Base-by-base conservation (phyloP, 2,888 invertebrate genomes). In the Leptarthrus brevirostris region DNA sequence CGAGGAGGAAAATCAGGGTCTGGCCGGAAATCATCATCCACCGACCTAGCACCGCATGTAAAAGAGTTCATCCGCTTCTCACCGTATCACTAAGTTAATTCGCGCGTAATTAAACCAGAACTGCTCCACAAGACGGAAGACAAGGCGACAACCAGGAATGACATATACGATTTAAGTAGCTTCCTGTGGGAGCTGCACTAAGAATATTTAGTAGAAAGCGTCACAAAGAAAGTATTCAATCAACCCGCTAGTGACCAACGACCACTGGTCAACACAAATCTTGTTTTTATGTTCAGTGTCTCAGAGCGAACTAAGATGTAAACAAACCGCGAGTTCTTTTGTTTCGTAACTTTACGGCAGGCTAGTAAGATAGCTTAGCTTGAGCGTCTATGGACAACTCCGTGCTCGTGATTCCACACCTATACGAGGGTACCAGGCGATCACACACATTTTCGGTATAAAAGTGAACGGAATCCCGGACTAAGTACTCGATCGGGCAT, bases 271-370 rank as follows among this genome's bases (percentile, higher is more conserved):
- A 52, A 52, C 52, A 52, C 52, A 40, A 40, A 20, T 18, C 18
- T 52, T 52, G 22, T 20, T 12, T n/a, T 47, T n/a, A n/a, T n/a
- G n/a, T n/a, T 16, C 3, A 56, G 66, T 66, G 34, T 30, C 47
- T 14, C 18, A 47, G 12, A 16, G 1, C 52, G 52, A 54, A 30
- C 69, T 20, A 52, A 69, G 30, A 69, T 69, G 69, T 69, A 69
- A 69, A 69, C 69, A 69, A 69, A 69, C 52, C 69, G 52, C 69
- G 52, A 22, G 22, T 52, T 69, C 69, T 69, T 69, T 69, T 69
- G 69, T 69, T 69, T 52, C 30, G 36, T 69, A 52, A 69, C 2
- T n/a, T 26, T n/a, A 47, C 12, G 30, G 14, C 44, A 34, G 6
- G 18, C 4, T 20, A 20, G 44, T 36, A 3, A 16, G 26, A n/a